Evolutionary conservation across 2,797 vertebrate genomes (phyloP).

Genomic region (Myotis myotis): DNA sequence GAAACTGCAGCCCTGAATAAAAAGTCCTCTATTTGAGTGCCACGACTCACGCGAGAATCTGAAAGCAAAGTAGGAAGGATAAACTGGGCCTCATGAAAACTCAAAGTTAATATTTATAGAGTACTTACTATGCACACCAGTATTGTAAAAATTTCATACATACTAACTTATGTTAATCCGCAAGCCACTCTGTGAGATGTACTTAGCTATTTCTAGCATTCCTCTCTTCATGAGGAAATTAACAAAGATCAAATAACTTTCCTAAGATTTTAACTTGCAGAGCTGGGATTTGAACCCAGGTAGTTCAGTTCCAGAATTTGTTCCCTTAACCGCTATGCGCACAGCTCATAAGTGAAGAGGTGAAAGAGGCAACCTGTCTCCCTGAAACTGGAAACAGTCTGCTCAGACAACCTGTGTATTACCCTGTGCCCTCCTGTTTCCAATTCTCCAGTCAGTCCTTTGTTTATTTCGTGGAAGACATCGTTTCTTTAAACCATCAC

Average conservation of each 20-base stretch:
- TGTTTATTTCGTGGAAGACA: not conserved
- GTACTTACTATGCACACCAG: not conserved
- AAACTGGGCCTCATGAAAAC: not conserved
- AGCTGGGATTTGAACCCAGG: not conserved
- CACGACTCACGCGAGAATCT: not conserved
- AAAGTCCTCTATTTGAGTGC: not conserved
- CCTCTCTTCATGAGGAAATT: not conserved
- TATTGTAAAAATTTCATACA: conserved; percentile 1
- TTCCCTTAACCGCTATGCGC: not conserved
- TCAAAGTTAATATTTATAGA: conserved; percentile 44
- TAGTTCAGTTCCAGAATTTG: not conserved
- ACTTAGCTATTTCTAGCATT: conserved; percentile 5
- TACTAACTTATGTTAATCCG: conserved; percentile 21
- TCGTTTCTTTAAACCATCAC: not conserved
- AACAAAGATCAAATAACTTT: not conserved
- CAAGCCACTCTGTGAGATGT: not conserved
- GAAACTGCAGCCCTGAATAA: not conserved
- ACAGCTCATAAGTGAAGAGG: not conserved
- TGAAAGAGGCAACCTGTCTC: not conserved
- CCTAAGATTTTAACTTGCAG: not conserved
- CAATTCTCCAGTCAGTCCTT: not conserved
- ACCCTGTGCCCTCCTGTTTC: not conserved
- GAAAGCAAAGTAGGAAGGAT: not conserved
- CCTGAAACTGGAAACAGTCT: not conserved
- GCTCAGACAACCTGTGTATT: not conserved